Base-by-base conservation (phyloP, 2,797 vertebrate genomes). In the Darevskia mixta region DNA sequence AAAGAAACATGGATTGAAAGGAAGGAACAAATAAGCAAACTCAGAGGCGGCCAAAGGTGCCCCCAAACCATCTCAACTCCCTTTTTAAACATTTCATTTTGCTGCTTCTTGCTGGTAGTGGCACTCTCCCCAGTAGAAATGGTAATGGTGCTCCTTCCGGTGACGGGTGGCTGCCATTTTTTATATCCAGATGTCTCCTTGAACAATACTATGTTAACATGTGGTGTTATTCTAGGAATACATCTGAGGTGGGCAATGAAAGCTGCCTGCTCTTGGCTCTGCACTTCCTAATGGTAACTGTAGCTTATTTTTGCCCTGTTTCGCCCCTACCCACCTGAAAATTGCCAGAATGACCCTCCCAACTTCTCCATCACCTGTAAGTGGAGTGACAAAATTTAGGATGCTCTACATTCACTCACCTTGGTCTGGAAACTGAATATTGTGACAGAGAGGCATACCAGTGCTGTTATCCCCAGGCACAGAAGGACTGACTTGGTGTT, bases 361-460 rank as follows among this genome's bases (percentile, higher is more conserved):
- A 72, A 20, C 15, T 2, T 29, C 8, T 49, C 8, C 58, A 20
- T 61, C 27, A 20, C 32, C 55, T 72, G 35, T 7, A 11, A 72
- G 58, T 8, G 17, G 17, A n/a, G 23, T 17, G 6, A 11, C 49
- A 17, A 72, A 20, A 58, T 3, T 58, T 55, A 32, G 35, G 9
- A 58, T 25, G 2, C 17, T 64, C 35, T 20, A 17, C 55, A n/a
- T n/a, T n/a, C 1, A 4, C 96, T 96, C 83, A 98, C 98, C 97
- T 98, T 99, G 83, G 97, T 98, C 96, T 99, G 98, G 95, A 99
- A 99, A 95, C 98, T 99, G 96, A 98, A 98, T 95, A 98, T 45
- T 0, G 97, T 98, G 93, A 99, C 98, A 0, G 98, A 95, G 69
- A 99, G 96, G 94, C 98, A 99, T 92, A 99, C 98, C 45, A 98